Base-by-base conservation (phyloP, 1,140 invertebrate genomes). In the Pantala flavescens region DNA sequence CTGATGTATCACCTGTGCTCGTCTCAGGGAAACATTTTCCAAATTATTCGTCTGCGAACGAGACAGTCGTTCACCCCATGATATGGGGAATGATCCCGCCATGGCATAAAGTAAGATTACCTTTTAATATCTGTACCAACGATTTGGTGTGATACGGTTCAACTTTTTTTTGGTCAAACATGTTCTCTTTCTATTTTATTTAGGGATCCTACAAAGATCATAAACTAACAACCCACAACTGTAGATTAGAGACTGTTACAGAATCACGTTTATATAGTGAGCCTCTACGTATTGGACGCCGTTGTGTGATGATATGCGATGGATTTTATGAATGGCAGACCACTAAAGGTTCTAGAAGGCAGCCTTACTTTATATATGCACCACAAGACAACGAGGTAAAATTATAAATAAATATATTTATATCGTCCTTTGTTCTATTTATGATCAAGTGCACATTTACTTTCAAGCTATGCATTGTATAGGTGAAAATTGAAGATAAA, bases 261-360 rank as follows among this genome's bases (percentile, higher is more conserved):
- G 82, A 84, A 63, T 94, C 92, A 71, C 89, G 87, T 76, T 83
- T 92, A 0, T 95, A 89, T 79, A 86, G 84, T 28, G 82, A 84
- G 16, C 86, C 89, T 14, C 84, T 94, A 24, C 82, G 82, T 72
- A 86, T 87, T 76, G 91, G 91, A 42, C 86, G 88, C 73, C 86
- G 93, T 77, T 96, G 93, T 84, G 85, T 94, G 23, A 84, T 95
- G 19, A 78, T 95, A 24, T 89, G 87, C 76, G 91, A 95, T 83
- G 93, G 93, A 2, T 95, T 92, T 81, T 96, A 92, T 83, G 93
- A 96, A 83, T 96, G 93, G 93, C 88, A 94, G 81, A 90, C 89
- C 14, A 86, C 86, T 79, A 80, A 79, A 74, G 77, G 77, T 0
- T 81, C 80, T 28, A 86, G 86, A 76, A 94, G 93, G 79, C 90